Base-by-base conservation (phyloP, 1,140 invertebrate genomes). In the Neomicropteryx cornuta region DNA sequence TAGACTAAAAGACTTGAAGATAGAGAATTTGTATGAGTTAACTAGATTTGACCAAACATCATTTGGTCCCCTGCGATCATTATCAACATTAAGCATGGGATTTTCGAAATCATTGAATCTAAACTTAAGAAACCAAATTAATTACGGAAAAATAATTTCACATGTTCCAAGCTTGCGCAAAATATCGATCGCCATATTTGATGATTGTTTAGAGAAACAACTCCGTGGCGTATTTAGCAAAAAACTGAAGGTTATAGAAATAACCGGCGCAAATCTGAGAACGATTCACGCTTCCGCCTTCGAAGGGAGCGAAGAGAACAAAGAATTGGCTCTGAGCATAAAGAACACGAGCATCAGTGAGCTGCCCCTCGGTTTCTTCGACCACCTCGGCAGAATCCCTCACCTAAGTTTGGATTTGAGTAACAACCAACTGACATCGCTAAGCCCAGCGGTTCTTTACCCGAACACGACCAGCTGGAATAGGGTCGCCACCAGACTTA, bases 401-500 rank as follows among this genome's bases (percentile, higher is more conserved):
- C 81, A 87, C 54, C 69, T 89, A n/a, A 78, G 81, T 3, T 66
- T 91, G 29, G 87, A 90, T 55, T 67, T 90, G 29, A 77, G 83
- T 43, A 73, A 83, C 51, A 91, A 91, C 66, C 75, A 81, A 62
- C 76, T 90, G 45, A 76, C 78, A 34, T 78, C 79, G 33, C 62
- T 90, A 19, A 81, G 79, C 58, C 83, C 85, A 19, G 81, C 83
- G 13, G 77, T 83, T 19, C 82, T 90, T 47, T 91, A 90, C 58
- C 81, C 82, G 2, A 89, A 89, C 56, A 75, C 75, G 38, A 78
- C 80, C 3, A 81, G 80, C 19, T 88, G 84, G 85, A 84, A 87
- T 58, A 77, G 78, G 43, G 79, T 84, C 29, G 85, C 84, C 16
- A 88, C 85, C 5, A 83, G 81, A 52, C 71, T 83, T 55, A 73